phyloP scores from a whole-genome alignment of 2,797 vertebrate species.

The Euphonia xanthogaster region DNA sequence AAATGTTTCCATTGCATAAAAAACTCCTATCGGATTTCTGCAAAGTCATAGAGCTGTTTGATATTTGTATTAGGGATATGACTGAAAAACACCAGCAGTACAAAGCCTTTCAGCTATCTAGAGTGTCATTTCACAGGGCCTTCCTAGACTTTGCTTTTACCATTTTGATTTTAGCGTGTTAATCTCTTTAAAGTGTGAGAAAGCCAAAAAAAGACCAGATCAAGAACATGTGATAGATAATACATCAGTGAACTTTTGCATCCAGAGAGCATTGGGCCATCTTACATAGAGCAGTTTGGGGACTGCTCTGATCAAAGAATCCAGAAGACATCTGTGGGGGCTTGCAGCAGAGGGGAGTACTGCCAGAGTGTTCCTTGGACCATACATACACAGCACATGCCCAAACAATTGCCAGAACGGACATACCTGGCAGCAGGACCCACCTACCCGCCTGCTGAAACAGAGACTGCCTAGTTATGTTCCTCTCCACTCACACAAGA shows the following conservation, averaged over 20 bases:
- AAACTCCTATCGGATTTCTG: constrained; percentile 2
- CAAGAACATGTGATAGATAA: fast-evolving
- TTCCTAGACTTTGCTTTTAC: neutral
- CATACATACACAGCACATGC: fast-evolving
- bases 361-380: neutral
- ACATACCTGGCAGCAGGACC: neutral
- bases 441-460: neutral
- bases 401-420: neutral
- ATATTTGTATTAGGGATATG: neutral
- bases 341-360: neutral
- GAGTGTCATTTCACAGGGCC: neutral
- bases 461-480: neutral
- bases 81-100: neutral
- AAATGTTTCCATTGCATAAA: constrained; percentile 36
- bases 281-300: neutral
- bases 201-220: neutral
- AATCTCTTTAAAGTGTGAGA: neutral
- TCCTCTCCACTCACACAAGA: neutral
- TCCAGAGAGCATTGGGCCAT: neutral
- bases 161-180: neutral
- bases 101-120: neutral
- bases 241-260: neutral
- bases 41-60: neutral
- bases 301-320: neutral
- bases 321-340: neutral